Base-by-base conservation (phyloP, 2,797 vertebrate species). In the Perodicticus potto region DNA sequence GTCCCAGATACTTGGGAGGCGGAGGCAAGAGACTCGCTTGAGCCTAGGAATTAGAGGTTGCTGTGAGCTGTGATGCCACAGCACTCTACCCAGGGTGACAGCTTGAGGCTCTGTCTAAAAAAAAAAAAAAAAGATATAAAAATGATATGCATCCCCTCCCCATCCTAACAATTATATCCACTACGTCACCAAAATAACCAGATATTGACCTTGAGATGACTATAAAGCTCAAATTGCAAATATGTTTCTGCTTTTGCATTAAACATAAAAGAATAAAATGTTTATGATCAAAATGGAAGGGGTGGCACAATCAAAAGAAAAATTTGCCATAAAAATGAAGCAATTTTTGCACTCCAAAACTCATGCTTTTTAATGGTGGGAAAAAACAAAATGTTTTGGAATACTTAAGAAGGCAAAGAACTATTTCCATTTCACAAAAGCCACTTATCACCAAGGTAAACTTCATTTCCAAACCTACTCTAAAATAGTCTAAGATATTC, bases 281-380 rank as follows among this genome's bases (percentile, higher is more conserved):
- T 83, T 85, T 55, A 65, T 61, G 81, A 92, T 37, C 82, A 84
- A 92, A 95, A 83, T 76, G 32, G 14, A 80, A 86, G 53, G 43
- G 22, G 37, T 7, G 34, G 7, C 69, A 95, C n/a, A 85, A 86
- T 86, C 55, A 85, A 95, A 95, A 91, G 55, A 92, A 85, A 97
- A 96, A 53, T 12, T 40, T 10, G 53, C 7, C 57, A 63, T 55
- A 91, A 63, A 77, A 78, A 43, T 12, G 32, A 82, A 77, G 65
- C 27, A 61, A 83, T 23, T 85, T 84, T 4, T 7, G 59, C 40
- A 10, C 10, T 96, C 37, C 12, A 96, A 80, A 95, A 82, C 11
- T 43, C 73, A 77, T 77, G 32, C 9, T 92, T 92, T 95, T 73
- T 40, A 88, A 61, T 25, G 19, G 20, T 1, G 70, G 11, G 34